Evolutionary conservation across 1,140 invertebrate species (phyloP).

Genomic region (Saccostrea cuccullata): DNA sequence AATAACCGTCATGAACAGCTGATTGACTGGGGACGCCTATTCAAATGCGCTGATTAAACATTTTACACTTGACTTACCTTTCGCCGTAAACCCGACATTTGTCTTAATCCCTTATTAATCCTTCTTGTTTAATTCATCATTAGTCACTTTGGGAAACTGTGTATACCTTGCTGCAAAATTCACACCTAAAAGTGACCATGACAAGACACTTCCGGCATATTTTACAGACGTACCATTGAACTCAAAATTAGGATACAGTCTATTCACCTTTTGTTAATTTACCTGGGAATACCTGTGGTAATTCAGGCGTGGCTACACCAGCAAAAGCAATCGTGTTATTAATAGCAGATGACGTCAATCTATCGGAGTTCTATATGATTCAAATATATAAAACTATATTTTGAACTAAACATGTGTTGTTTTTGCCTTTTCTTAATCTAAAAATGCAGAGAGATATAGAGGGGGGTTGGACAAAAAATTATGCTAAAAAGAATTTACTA

Average conservation of each 20-base stretch:
- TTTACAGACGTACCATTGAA: not conserved
- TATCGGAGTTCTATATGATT: not conserved
- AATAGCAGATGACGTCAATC: not conserved
- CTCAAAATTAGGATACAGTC: not conserved
- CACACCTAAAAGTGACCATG: not conserved
- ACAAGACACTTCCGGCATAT: not conserved
- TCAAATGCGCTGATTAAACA: not conserved
- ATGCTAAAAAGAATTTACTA: too few species aligned
- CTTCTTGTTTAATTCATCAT: not conserved
- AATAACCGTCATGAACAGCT: not conserved
- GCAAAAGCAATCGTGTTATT: not conserved
- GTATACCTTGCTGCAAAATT: not conserved
- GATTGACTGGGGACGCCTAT: not conserved
- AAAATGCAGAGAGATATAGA: too few species aligned
- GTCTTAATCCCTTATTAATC: not conserved
- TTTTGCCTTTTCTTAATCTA: too few species aligned
- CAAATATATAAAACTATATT: not conserved
- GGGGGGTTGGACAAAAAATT: too few species aligned
- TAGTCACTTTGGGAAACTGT: not conserved
- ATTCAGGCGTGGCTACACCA: not conserved
- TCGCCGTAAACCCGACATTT: conserved; percentile 8
- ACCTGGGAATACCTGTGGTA: conserved; percentile 8
- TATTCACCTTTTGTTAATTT: not conserved
- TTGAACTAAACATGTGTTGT: not conserved
- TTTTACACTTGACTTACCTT: not conserved